Evolutionary conservation across 2,797 vertebrate genomes (phyloP).

Genomic region (Crocodylus rhombifer): DNA sequence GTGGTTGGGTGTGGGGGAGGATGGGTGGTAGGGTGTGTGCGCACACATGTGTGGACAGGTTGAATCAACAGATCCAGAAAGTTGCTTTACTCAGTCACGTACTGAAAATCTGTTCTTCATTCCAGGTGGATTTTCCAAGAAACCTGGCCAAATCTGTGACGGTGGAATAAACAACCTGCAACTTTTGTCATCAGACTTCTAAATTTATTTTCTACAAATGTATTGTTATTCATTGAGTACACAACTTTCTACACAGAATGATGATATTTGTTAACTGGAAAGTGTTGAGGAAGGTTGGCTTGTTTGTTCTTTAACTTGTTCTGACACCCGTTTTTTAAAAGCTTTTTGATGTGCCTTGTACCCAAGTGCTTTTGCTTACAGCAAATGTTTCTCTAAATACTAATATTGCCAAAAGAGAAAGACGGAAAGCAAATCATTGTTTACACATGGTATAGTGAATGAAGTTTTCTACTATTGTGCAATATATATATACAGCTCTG

Average conservation of each 20-base stretch:
- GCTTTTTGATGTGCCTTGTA: constrained; percentile 80
- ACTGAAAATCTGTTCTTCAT: constrained; percentile 57
- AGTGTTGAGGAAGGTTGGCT: constrained; percentile 11
- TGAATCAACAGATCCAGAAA: not conserved
- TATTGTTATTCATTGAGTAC: constrained; percentile 42
- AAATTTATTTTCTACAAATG: constrained; percentile 8
- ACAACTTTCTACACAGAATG: constrained; percentile 20
- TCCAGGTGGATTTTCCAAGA: constrained; percentile 96
- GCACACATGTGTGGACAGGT: not conserved
- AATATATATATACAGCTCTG: constrained; percentile 82
- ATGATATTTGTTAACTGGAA: constrained; percentile 36
- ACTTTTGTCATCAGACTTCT: constrained; percentile 32
- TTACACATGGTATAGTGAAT: constrained; percentile 80
- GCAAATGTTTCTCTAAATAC: constrained; percentile 70
- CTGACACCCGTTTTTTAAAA: constrained; percentile 64
- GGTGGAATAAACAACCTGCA: constrained; percentile 86
- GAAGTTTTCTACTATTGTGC: constrained; percentile 79
- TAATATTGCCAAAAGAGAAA: constrained; percentile 74
- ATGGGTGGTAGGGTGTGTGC: not conserved
- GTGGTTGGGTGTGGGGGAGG: not conserved
- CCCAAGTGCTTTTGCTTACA: constrained; percentile 81
- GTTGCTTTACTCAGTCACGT: not conserved
- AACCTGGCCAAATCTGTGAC: constrained; percentile 98
- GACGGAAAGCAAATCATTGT: constrained; percentile 67
- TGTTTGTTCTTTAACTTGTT: not conserved